Percentiles rank a stretch among this genome's conserved stretches.
phyloP scores from a whole-genome alignment of 1,140 invertebrate genomes.

The Halictus rubicundus region DNA sequence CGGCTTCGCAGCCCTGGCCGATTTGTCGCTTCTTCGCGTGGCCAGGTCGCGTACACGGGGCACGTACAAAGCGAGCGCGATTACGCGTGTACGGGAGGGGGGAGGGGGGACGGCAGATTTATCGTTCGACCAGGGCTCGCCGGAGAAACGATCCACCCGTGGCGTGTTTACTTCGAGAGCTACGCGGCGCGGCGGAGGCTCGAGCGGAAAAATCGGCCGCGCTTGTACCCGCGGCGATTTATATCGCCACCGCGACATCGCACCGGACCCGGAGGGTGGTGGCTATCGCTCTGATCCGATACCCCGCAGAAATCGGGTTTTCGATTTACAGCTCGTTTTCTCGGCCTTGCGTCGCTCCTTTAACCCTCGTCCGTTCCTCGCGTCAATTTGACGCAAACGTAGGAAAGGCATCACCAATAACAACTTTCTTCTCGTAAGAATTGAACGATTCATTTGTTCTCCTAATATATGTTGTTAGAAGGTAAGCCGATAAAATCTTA shows the following conservation, averaged over 20 bases:
- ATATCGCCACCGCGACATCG: constrained; percentile 14
- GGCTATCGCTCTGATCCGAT: background rate
- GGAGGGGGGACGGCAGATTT: constrained; percentile 55
- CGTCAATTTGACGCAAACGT: too few species aligned
- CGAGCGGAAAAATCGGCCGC: constrained; percentile 27
- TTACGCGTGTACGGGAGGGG: constrained; percentile 56
- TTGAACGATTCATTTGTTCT: too few species aligned
- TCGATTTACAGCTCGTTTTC: too few species aligned
- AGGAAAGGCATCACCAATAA: too few species aligned
- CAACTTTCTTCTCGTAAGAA: too few species aligned
- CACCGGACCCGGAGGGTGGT: background rate
- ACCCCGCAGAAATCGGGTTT: too few species aligned
- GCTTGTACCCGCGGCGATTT: background rate
- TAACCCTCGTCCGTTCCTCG: too few species aligned
- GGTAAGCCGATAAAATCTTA: too few species aligned
- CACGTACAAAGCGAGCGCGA: constrained; percentile 59
- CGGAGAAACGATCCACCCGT: constrained; percentile 50
- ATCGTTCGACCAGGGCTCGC: constrained; percentile 52
- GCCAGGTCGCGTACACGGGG: constrained; percentile 26
- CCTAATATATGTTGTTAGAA: too few species aligned
- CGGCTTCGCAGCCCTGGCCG: constrained; percentile 1
- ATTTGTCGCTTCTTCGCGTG: constrained; percentile 41
- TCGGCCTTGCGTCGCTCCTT: too few species aligned
- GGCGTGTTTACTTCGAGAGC: constrained; percentile 35
- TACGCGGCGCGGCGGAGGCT: background rate